A percentile compares a stretch with the other conserved stretches of the same genome.
Conservation (phyloP, 64 coral and sea anemone genomes). For the Montipora sp. region DNA sequence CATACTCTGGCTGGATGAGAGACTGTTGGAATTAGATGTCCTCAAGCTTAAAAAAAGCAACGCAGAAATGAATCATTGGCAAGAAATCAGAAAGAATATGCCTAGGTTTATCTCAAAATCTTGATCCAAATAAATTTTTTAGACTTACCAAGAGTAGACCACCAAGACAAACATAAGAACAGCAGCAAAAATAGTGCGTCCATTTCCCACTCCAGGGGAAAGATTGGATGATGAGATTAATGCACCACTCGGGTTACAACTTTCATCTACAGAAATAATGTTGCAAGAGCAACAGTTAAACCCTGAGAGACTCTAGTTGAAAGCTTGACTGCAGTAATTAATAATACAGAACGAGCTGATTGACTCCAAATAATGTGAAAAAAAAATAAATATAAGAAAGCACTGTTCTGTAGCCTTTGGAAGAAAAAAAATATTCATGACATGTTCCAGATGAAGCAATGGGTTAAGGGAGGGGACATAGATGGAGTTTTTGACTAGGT, state of each 20-base stretch:
- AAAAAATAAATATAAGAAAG: too few species aligned
- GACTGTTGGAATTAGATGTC: constrained; percentile 15
- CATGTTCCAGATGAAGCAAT: too few species aligned
- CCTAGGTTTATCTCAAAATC: not conserved
- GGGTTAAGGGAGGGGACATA: too few species aligned
- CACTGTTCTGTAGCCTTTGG: too few species aligned
- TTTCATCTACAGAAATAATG: constrained; percentile 29
- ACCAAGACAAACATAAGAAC: constrained; percentile 93
- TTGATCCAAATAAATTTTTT: not conserved
- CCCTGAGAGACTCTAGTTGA: too few species aligned
- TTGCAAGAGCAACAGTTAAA: not conserved
- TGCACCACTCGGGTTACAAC: constrained; percentile 74
- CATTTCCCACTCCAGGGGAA: constrained; percentile 66
- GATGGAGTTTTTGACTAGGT: too few species aligned
- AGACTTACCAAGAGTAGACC: constrained; percentile 91
- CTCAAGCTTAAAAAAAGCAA: not conserved
- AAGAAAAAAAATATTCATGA: too few species aligned
- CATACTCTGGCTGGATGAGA: constrained; percentile 28
- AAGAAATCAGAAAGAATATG: too few species aligned
- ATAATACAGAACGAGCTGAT: too few species aligned
- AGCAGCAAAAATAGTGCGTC: constrained; percentile 89
- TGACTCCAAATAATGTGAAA: too few species aligned
- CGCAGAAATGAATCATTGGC: too few species aligned
- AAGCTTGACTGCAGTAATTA: too few species aligned
- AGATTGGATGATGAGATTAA: constrained; percentile 48